Evolutionary conservation across 2,888 invertebrate genomes (phyloP).

Genomic region (Pammene aurita): DNA sequence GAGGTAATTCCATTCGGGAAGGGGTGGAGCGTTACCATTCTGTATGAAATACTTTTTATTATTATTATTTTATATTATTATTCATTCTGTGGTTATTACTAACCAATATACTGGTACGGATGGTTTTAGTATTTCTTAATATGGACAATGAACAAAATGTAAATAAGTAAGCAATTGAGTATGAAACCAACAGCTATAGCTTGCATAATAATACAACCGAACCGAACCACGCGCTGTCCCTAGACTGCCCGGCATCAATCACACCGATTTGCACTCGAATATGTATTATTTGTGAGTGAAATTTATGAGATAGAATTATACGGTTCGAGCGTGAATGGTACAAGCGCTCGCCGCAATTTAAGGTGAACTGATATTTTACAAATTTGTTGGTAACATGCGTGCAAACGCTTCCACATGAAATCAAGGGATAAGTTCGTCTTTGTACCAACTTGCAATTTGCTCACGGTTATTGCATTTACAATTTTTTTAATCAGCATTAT

Average conservation of each 20-base stretch:
- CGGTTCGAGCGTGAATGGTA: slow-evolving; percentile 50
- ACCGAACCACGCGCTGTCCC: slow-evolving; percentile 25
- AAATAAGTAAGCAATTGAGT: slow-evolving; percentile 18
- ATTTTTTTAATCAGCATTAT: no score
- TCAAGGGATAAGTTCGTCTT: neutral
- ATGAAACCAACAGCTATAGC: slow-evolving; percentile 19
- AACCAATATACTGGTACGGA: no score
- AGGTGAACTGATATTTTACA: slow-evolving; percentile 25
- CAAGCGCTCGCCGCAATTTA: slow-evolving; percentile 41
- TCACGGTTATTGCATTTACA: no score
- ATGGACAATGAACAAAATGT: neutral
- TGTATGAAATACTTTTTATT: no score
- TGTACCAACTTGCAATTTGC: no score
- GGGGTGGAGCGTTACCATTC: no score
- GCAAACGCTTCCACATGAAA: neutral
- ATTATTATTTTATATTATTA: no score
- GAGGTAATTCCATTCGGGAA: no score
- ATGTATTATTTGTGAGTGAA: slow-evolving; percentile 65
- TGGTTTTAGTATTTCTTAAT: neutral
- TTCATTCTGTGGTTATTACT: no score
- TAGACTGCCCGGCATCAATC: slow-evolving; percentile 56
- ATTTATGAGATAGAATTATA: slow-evolving; percentile 70
- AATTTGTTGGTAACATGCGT: slow-evolving; percentile 17
- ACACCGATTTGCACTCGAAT: slow-evolving; percentile 56
- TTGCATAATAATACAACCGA: slow-evolving; percentile 15